A percentile compares a stretch with the other conserved stretches of the same genome.
Evolutionary conservation across 92 coral and sea anemone species (phyloP).

Genomic region (Porites divaricata): DNA sequence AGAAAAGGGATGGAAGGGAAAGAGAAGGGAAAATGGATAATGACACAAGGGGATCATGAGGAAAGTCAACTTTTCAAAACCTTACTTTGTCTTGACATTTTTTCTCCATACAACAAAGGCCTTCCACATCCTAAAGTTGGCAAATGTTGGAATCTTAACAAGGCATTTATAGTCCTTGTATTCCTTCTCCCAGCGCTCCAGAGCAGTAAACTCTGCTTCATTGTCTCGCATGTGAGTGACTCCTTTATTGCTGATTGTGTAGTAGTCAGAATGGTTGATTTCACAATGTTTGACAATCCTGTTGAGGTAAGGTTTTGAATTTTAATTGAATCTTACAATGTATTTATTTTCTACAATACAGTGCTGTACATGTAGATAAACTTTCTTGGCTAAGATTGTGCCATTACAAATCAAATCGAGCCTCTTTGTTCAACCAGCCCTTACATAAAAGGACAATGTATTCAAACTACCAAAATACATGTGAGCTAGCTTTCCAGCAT

Average conservation of each 20-base stretch:
- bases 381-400: too few species aligned
- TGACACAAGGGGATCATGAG: too few species aligned
- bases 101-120: slow-evolving; percentile 99
- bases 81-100: slow-evolving; percentile 96
- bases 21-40: too few species aligned
- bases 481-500: too few species aligned
- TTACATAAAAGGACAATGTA: too few species aligned
- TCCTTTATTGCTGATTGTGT: slow-evolving; percentile 89
- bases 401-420: too few species aligned
- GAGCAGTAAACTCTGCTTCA: slow-evolving; percentile 95
- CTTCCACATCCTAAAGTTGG: slow-evolving; percentile 98
- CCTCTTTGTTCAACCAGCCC: too few species aligned
- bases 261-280: slow-evolving; percentile 91
- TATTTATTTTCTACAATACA: too few species aligned
- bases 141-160: slow-evolving; percentile 92
- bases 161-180: slow-evolving; percentile 87
- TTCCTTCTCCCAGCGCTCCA: slow-evolving; percentile 93
- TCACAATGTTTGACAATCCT: slow-evolving; percentile 95
- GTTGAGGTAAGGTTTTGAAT: neutral
- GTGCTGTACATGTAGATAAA: too few species aligned
- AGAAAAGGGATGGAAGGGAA: too few species aligned
- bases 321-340: too few species aligned
- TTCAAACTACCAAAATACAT: too few species aligned
- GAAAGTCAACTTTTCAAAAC: neutral
- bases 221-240: slow-evolving; percentile 84